Base-by-base conservation (phyloP, 2,113 vertebrate genomes). In the Smithornis capensis region DNA sequence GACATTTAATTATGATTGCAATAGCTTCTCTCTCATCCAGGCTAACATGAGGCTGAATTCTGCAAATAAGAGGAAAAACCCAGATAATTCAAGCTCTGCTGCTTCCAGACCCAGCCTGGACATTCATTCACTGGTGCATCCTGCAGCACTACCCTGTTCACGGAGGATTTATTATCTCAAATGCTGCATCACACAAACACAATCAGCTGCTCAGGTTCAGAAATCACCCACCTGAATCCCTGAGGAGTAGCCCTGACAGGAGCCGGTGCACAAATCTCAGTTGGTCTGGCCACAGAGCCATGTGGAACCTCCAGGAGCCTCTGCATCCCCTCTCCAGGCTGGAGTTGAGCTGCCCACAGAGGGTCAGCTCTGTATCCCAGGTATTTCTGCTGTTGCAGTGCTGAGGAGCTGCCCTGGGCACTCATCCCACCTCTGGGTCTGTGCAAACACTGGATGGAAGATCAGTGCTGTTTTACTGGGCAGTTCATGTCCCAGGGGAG, bases 1-100 rank as follows among this genome's bases (percentile, higher is more conserved):
- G 91, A 94, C 91, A 89, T 94, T 96, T 97, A 81, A 95, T 94
- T 92, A 93, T 7, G 93, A 6, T 52, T 78, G 77, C 74, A 10
- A 87, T 56, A 91, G 87, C 81, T 82, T 59, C 87, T 57, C 64
- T 70, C 89, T 81, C 81, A 81, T 67, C 45, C 40, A 4, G 74
- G 73, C 23, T 50, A 95, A 78, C 81, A 25, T 18, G 76, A 94
- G 87, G 45, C 63, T 67, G 69, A 84, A 67, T 81, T 91, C 87
- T 82, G 77, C 73, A 94, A 95, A 75, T 38, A 70, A 78, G 56
- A 84, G 38, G 47, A 23, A 89, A 78, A 95, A 52, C 21, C 19
- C 19, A 35, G 37, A 18, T n/a, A 42, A 80, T 19, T 40, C 42
- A 21, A 33, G 28, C 33, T 42, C 64, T 81, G 81, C 64, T 62